A percentile compares a stretch with the other conserved stretches of the same genome.
These are phyloP conservation scores for Enteromius viviparus DNA, from an alignment of 2,797 vertebrate genomes.

Conservation along the genomic window DNA sequence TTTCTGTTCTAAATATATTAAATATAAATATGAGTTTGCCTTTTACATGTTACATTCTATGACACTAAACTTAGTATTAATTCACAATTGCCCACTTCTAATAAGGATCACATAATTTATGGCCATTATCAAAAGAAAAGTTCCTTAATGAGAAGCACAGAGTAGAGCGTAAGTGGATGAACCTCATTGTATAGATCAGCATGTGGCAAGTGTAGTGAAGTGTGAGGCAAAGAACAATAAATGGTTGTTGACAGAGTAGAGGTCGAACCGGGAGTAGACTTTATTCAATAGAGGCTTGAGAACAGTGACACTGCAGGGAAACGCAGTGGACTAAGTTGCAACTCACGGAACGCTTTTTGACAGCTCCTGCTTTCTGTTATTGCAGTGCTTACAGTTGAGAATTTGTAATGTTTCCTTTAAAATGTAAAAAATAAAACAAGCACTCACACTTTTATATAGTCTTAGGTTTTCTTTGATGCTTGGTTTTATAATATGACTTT, in stretches of 20 bases:
- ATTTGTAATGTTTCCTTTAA: conserved; percentile 6
- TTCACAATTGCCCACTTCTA: not conserved
- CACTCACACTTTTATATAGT: conserved; percentile 4
- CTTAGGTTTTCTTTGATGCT: conserved; percentile 2
- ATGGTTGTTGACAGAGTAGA: conserved; percentile 12
- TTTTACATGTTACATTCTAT: not conserved
- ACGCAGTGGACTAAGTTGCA: not conserved
- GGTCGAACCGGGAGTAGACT: not conserved
- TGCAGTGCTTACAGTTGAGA: not conserved
- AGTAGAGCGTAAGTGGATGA: not conserved
- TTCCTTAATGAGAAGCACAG: not conserved
- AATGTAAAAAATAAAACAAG: not conserved
- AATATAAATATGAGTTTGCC: not conserved
- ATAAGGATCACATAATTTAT: not conserved
- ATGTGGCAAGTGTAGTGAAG: not conserved
- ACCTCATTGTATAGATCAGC: not conserved
- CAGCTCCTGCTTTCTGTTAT: conserved; percentile 7
- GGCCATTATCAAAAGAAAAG: not conserved
- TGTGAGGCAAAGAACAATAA: not conserved
- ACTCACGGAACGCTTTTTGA: not conserved
- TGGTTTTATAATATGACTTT: not conserved
- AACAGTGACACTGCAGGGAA: not conserved
- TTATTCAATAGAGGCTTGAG: not conserved
- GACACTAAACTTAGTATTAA: not conserved
- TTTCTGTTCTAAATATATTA: not conserved